Evolutionary conservation across 2,888 invertebrate genomes (phyloP), one percentile per base, ranked within the genome.

Genomic region (Scotopteryx bipunctaria): DNA sequence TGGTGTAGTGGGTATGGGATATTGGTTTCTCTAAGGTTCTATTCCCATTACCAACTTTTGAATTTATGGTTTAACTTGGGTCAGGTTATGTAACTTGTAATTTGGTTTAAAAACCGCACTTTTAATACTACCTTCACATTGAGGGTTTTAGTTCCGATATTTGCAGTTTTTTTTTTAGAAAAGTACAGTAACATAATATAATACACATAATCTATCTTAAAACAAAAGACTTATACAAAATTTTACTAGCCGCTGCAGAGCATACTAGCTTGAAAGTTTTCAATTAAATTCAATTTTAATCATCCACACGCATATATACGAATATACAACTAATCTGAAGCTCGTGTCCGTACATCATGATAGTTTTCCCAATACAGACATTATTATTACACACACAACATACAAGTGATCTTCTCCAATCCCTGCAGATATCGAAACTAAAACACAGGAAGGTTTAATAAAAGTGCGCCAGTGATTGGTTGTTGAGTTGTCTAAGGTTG

Each of bases 1-100:
- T 80, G 87, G 87, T 86, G 86, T 88, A 88, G 87, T 66, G 87
- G 87, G 86, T 72, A 65, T 73, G 79, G 80, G 78, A 76, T 74
- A 69, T 73, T 73, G 72, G 71, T 71, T 50, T 48, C 63, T 42
- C 63, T 69, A 63, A 62, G 65, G 59, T 61, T 66, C 64, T 78
- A 77, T 83, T 75, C 76, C 52, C 48, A 54, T 49, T 54, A 54
- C 54, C 48, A 31, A 35, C 9, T 33, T 48, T 46, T 42, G 27
- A 38, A 35, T 3, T 37, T 27, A 29, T 31, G 15, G 38, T 16
- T 15, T 23, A 31, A 43, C 33, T 40, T 40, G 47, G 53, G 53
- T 48, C 49, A 46, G 38, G 42, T 43, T 45, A 38, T 49, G 1
- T 42, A 5, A 37, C 19, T 17, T 50, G 37, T 50, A 32, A 37